Base-by-base conservation (phyloP, 2,113 vertebrate species). In the Cephalopholis sonnerati region DNA sequence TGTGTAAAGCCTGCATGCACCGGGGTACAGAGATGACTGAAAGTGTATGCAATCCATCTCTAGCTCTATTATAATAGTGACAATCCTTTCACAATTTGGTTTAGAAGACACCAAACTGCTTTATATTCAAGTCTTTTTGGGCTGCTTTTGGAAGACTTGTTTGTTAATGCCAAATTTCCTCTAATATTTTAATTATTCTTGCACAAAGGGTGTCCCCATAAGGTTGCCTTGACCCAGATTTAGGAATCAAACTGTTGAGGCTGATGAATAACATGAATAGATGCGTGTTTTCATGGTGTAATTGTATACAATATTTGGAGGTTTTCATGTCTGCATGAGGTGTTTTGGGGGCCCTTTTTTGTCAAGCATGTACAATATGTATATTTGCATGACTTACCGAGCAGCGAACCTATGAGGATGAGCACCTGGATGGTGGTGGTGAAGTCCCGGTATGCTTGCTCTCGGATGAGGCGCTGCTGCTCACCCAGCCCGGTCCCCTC, bases 381-480 rank as follows among this genome's bases (percentile, higher is more conserved):
- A 7, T 3, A 2, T 74, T 2, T 61, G 24, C 7, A 1, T 44
- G 59, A 85, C 98, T 97, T 86, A 99, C 98, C 97, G 76, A 99
- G 93, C 63, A 99, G 90, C 5, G 98, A 97, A 36, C 97, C 97
- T 1, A 98, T 50, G 74, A 99, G 97, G 93, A 99, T 96, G 94
- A 99, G 81, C 20, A 98, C 79, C 88, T 99, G 98, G 25, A 96
- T 92, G 2, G 95, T 76, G 82, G 96, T 98, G 80, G 96, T 96
- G 96, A 98, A 99, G 86, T 97, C 96, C 62, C 96, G 91, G 95
- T 99, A 99, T 39, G 93, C 95, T 92, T 94, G 96, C 66, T 96
- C 96, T 39, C 95, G 91, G 77, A 92, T 41, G 36, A 87, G 82
- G 54, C 85, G 89, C 79, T 82, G 91, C 81, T 85, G 90, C 55